phyloP scores from a whole-genome alignment of 2,113 vertebrate genomes.

The Scalopus aquaticus region DNA sequence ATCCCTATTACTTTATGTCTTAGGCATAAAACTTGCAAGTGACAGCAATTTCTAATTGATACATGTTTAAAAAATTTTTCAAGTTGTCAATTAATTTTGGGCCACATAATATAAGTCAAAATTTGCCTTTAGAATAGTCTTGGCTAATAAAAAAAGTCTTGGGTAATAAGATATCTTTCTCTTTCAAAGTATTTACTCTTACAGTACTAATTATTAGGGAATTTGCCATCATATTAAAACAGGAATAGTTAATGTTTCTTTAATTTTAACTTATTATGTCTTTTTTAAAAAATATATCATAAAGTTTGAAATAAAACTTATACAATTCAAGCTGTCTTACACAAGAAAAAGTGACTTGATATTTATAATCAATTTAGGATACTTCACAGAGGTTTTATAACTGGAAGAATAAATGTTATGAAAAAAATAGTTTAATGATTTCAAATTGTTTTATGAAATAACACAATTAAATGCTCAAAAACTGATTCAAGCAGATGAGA shows the following conservation, averaged over 20 bases:
- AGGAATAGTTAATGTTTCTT: not conserved
- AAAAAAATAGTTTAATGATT: constrained; percentile 76
- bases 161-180: not conserved
- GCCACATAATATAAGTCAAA: not conserved
- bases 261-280: not conserved
- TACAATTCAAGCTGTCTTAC: not conserved
- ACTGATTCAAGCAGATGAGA: constrained; percentile 27
- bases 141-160: not conserved
- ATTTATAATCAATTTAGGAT: constrained; percentile 68
- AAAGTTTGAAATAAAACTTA: not conserved
- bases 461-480: constrained; percentile 75
- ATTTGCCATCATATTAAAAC: not conserved
- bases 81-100: not conserved
- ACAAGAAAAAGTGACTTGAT: constrained; percentile 59
- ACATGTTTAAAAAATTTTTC: not conserved
- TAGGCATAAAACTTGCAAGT: not conserved
- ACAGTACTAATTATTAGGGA: constrained; percentile 18
- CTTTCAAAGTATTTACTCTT: not conserved
- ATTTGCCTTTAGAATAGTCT: constrained; percentile 1
- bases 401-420: constrained; percentile 26
- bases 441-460: constrained; percentile 73
- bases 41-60: not conserved
- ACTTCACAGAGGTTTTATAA: constrained; percentile 55
- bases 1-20: not conserved
- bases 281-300: constrained; percentile 20